Evolutionary conservation across 2,113 vertebrate species (phyloP).

Genomic region (Aldabrachelys gigantea): DNA sequence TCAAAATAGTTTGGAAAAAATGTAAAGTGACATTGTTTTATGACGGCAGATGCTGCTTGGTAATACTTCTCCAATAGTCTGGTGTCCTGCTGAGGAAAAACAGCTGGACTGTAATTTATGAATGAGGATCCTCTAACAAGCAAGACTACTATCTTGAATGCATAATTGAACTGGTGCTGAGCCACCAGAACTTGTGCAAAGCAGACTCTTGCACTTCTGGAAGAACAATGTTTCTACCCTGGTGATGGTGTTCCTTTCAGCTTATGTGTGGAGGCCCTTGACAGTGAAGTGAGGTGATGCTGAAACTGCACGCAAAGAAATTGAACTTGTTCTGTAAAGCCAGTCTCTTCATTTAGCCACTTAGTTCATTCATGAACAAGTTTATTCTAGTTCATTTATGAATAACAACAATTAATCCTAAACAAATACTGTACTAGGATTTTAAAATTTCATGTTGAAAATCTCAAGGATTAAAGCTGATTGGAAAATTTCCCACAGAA

Average conservation of each 20-base stretch:
- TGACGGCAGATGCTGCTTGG: neutral
- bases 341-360: neutral
- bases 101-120: slow-evolving; percentile 61
- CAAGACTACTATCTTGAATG: slow-evolving; percentile 6
- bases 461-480: neutral
- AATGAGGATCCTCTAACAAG: slow-evolving; percentile 53
- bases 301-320: neutral
- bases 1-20: slow-evolving; percentile 34
- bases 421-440: neutral
- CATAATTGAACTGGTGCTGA: slow-evolving; percentile 11
- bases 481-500: neutral
- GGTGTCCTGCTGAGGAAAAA: neutral
- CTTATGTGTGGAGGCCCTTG: neutral
- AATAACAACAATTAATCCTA: neutral
- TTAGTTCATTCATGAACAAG: neutral
- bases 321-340: neutral
- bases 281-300: neutral
- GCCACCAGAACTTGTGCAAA: neutral
- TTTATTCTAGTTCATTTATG: neutral
- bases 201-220: neutral
- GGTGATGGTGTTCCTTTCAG: neutral
- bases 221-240: neutral
- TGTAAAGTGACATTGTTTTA: slow-evolving; percentile 21
- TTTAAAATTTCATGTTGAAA: neutral
- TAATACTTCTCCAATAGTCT: slow-evolving; percentile 11